Evolutionary conservation across 2,888 invertebrate genomes (phyloP).

Genomic region (Teleogryllus oceanicus): DNA sequence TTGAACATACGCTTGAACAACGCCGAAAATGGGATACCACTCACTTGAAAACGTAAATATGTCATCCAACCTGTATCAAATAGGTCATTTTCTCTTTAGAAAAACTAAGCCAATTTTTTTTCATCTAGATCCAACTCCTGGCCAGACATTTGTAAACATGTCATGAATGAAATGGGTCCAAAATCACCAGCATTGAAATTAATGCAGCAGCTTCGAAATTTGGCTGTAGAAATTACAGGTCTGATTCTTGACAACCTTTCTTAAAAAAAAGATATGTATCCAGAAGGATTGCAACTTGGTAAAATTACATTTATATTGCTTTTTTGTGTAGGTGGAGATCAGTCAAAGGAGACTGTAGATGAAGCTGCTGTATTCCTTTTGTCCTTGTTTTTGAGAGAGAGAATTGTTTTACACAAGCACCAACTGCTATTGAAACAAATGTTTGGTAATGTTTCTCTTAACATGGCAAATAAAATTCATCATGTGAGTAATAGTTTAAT

Average conservation of each 20-base stretch:
- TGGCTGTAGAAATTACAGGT: conserved; percentile 18
- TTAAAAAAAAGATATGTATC: not conserved
- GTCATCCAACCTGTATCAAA: not conserved
- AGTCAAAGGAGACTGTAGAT: conserved; percentile 57
- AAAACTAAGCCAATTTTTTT: conserved; percentile 21
- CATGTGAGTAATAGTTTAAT: conserved; percentile 46
- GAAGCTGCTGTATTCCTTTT: conserved; percentile 61
- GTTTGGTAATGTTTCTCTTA: conserved; percentile 56
- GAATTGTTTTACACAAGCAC: conserved; percentile 58
- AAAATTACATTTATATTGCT: not conserved
- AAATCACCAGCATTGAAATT: conserved; percentile 19
- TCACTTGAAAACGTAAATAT: conserved; percentile 35
- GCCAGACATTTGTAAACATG: conserved; percentile 47
- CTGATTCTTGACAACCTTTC: not conserved
- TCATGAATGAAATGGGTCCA: conserved; percentile 43
- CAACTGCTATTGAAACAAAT: conserved; percentile 55
- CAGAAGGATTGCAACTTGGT: not conserved
- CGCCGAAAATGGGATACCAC: conserved; percentile 37
- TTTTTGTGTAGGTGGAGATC: conserved; percentile 48
- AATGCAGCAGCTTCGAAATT: not conserved
- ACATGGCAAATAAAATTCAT: conserved; percentile 57
- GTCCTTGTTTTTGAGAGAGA: conserved; percentile 59
- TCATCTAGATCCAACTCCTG: conserved; percentile 45
- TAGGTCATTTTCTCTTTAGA: conserved; percentile 11
- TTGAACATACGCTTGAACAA: conserved; percentile 34